phyloP scores from a whole-genome alignment of 2,113 vertebrate species.

The Cyprinodon brontotheroides region DNA sequence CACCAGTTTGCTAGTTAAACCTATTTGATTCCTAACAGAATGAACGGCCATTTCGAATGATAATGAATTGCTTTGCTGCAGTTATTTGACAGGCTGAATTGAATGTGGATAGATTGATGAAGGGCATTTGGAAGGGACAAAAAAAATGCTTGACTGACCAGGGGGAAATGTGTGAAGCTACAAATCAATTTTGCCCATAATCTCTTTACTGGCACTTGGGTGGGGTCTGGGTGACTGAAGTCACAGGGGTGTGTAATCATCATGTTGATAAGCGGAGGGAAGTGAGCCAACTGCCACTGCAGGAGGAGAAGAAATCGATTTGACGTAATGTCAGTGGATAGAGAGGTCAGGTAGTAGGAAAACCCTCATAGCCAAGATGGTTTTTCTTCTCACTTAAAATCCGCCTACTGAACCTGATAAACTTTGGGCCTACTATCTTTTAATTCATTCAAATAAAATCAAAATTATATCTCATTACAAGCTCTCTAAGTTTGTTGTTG shows the following conservation, averaged over 20 bases:
- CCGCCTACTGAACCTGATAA: constrained; percentile 35
- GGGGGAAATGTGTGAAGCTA: constrained; percentile 53
- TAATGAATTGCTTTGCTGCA: constrained; percentile 34
- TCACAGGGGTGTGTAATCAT: constrained; percentile 67
- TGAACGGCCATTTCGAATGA: constrained; percentile 34
- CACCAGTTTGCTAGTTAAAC: constrained; percentile 30
- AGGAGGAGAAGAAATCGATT: constrained; percentile 63
- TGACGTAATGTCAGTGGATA: constrained; percentile 39
- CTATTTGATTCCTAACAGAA: constrained; percentile 31
- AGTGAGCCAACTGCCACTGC: constrained; percentile 47
- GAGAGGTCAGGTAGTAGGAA: constrained; percentile 51
- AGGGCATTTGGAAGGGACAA: constrained; percentile 26
- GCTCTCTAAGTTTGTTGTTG: background rate
- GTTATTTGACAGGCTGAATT: constrained; percentile 57
- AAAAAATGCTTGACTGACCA: constrained; percentile 40
- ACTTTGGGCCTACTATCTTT: constrained; percentile 27
- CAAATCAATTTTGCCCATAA: constrained; percentile 73
- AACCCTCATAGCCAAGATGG: constrained; percentile 30
- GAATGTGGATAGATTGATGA: constrained; percentile 65
- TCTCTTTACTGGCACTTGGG: constrained; percentile 61
- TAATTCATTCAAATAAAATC: constrained; percentile 38
- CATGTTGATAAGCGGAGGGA: constrained; percentile 64
- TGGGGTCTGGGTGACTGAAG: constrained; percentile 45
- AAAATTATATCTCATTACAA: constrained; percentile 37
- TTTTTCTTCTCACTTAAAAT: constrained; percentile 44